A percentile compares a stretch with the other conserved stretches of the same genome.
These are phyloP conservation scores for Ornithoptera priamus DNA, from an alignment of 2,888 invertebrate species.

Conservation along the genomic window DNA sequence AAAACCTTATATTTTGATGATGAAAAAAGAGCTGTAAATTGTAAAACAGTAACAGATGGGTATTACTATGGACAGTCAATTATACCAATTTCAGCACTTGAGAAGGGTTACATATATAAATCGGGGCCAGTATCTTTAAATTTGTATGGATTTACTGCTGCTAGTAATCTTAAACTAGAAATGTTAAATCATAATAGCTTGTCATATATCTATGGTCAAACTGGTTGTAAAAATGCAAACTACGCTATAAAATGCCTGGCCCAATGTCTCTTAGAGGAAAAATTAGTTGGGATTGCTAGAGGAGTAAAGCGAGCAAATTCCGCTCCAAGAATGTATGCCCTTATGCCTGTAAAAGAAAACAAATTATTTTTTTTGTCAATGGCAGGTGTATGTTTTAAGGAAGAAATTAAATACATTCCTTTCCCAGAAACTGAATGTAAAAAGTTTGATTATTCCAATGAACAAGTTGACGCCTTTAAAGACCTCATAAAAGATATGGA, in stretches of 20 bases:
- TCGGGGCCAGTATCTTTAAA: neutral
- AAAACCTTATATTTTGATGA: constrained; percentile 46
- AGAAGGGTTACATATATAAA: neutral
- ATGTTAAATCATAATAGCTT: constrained; percentile 78
- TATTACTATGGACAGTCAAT: constrained; percentile 43
- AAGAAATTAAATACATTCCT: constrained; percentile 83
- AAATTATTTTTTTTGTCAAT: constrained; percentile 77
- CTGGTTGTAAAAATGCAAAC: constrained; percentile 40
- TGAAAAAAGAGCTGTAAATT: neutral
- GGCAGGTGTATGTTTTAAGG: constrained; percentile 82
- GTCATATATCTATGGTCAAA: constrained; percentile 38
- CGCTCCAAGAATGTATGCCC: constrained; percentile 69
- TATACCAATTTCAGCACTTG: constrained; percentile 75
- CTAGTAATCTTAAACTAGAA: constrained; percentile 73
- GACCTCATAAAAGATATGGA: constrained; percentile 84
- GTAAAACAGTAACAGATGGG: neutral
- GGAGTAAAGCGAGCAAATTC: neutral
- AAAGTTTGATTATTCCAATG: constrained; percentile 66
- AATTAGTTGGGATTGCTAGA: constrained; percentile 33
- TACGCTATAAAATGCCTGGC: constrained; percentile 82
- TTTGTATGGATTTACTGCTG: constrained; percentile 83
- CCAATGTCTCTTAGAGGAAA: constrained; percentile 81
- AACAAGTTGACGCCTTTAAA: constrained; percentile 82
- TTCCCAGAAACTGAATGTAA: constrained; percentile 81
- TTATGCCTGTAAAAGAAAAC: constrained; percentile 81